Base-by-base conservation (phyloP, 2,797 vertebrate species). In the Decapterus maruadsi region DNA sequence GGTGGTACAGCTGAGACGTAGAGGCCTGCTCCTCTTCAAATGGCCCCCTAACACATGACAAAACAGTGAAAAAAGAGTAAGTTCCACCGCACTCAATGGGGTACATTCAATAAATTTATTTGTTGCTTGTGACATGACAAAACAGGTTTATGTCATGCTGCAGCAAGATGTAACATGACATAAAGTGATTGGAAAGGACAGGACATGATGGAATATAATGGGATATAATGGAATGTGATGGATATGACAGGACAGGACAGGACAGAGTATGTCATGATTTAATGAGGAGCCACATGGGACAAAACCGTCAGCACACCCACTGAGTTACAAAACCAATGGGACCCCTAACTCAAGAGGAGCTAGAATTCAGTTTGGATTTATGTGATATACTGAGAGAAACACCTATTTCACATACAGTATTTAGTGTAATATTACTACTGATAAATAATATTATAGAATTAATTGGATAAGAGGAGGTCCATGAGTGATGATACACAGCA, bases 1-100 rank as follows among this genome's bases (percentile, higher is more conserved):
- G 77, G 53, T 73, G 70, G 58, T 72, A 65, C 72, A 83, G 55
- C 38, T 31, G 61, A 87, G 75, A 59, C 51, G 46, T 40, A 54
- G 60, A 55, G 34, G 63, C 61, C 71, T 58, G 70, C 40, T 85
- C 17, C 11, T n/a, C 36, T 56, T 68, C 19, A 43, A 31, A 43
- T 61, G 11, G 53, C 48, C n/a, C 48, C 54, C 31, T 0, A 0
- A 12, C 11, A 67, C 31, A 61, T 72, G 62, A 67, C 50, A 56
- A 60, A 64, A 54, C 57, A 68, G 31, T n/a, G n/a, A n/a, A n/a
- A n/a, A n/a, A n/a, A n/a, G n/a, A n/a, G n/a, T n/a, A n/a, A n/a
- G n/a, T n/a, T n/a, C n/a, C n/a, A n/a, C n/a, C n/a, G n/a, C n/a
- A n/a, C n/a, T n/a, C n/a, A n/a, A n/a, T n/a, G n/a, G n/a, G n/a